Base-by-base conservation (phyloP, 2,888 invertebrate species). In the Drosophila rellima region DNA sequence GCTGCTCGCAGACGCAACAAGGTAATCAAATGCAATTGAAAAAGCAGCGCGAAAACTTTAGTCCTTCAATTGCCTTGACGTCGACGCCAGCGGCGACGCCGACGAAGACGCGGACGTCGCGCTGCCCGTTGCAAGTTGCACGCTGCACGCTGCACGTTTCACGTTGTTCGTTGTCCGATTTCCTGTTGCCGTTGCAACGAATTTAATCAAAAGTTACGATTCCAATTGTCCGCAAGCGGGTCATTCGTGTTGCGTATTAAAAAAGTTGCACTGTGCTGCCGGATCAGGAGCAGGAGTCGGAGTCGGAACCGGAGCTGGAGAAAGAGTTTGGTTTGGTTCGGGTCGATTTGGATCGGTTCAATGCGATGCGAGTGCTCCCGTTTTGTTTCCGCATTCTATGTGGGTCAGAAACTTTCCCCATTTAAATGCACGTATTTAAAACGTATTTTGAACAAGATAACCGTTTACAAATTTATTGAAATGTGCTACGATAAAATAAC, bases 191-290 rank as follows among this genome's bases (percentile, higher is more conserved):
- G 85, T 78, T 83, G 88, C 79, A 78, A 76, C 86, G 89, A 89
- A 89, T 89, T 89, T 89, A 89, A 89, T 89, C 89, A 90, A 88
- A 88, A 90, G 90, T 88, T 90, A 88, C 90, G 86, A 83, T 84
- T 84, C 78, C 90, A 86, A 86, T 89, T 89, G 90, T 81, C 87
- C 79, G 84, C 84, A 90, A 88, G 79, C 87, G 87, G 90, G 90
- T 90, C 90, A 90, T 77, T 76, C 88, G 81, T 88, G 89, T 88
- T 80, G 86, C 80, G 84, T 79, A 89, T 84, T 88, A 86, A 88
- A 84, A 84, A 88, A 84, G 89, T 88, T 84, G 39, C 69, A 35
- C 75, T 75, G 75, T 59, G 70, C 60, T 64, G 29, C 39, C n/a
- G 39, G 1, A 54, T n/a, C 10, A 10, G 64, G 20, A 54, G 29